Base-by-base conservation (phyloP, 2,113 vertebrate species). In the Myotis brandtii region DNA sequence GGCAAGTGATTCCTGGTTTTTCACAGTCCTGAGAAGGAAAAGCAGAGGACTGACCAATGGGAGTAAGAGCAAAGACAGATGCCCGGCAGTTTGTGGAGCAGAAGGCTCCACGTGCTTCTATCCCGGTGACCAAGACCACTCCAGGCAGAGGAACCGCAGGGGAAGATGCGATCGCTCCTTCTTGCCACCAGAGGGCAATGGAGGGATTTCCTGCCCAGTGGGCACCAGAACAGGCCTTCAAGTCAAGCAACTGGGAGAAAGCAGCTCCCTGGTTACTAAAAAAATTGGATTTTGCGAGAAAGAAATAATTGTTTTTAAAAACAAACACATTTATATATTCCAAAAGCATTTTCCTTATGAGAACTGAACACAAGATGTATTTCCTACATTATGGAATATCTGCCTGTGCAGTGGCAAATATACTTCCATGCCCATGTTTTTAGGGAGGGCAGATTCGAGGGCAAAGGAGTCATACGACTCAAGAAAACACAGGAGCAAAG, bases 1-100 rank as follows among this genome's bases (percentile, higher is more conserved):
- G 98, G 95, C 99, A 99, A 13, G 99, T 98, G 89, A 98, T 98
- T 34, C 98, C 99, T 86, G 99, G 99, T 82, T 99, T 99, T 97
- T 99, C 99, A 98, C 99, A 99, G 96, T 99, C 99, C 99, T 99
- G 97, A 91, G 93, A 86, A 50, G 95, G 93, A 96, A 13, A 97
- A 2, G 8, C 67, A 94, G 95, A 96, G 95, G 90, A 32, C 21
- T 64, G 13, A 92, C 91, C 92, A 14, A 62, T 3, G 56, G 48
- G 18, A 43, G 72, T 40, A 77, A 56, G 66, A 87, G 96, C 83
- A 62, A 13, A 91, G 10, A n/a, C 9, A 91, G 89, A 64, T 8
- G 27, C 34, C 54, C 13, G 48, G 21, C 48, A 25, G 2, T 48
- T 48, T 18, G 76, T 0, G 25, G 27, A 32, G 27, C 18, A 70